Conservation (phyloP, 2,888 invertebrate genomes). For the Erannis defoliaria region DNA sequence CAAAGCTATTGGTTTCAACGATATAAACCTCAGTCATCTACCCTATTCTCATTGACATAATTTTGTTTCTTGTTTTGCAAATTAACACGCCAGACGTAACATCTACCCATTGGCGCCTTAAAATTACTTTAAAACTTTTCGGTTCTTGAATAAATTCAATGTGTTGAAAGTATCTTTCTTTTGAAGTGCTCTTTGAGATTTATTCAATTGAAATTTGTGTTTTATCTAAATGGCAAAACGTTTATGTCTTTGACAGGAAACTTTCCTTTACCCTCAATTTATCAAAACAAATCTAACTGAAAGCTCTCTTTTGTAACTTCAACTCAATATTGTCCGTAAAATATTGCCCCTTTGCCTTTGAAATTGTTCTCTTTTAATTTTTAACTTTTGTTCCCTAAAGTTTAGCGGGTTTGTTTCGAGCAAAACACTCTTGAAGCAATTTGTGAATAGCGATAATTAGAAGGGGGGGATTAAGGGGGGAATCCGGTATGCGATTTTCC, state of each 20-base stretch:
- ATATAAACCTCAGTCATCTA: too few species aligned
- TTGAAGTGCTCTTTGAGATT: slow-evolving; percentile 40
- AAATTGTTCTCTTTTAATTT: slow-evolving; percentile 31
- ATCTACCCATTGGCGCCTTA: slow-evolving; percentile 4
- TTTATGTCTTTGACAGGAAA: slow-evolving; percentile 56
- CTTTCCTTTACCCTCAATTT: slow-evolving; percentile 58
- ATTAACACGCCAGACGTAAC: not conserved
- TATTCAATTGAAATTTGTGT: slow-evolving; percentile 52
- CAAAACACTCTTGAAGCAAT: not conserved
- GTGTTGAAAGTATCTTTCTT: slow-evolving; percentile 31
- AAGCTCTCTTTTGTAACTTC: slow-evolving; percentile 48
- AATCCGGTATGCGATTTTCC: too few species aligned
- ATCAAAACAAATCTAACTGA: slow-evolving; percentile 61
- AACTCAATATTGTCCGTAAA: slow-evolving; percentile 51
- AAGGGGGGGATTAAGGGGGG: not conserved
- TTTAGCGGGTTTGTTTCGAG: slow-evolving; percentile 7
- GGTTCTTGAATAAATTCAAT: slow-evolving; percentile 32
- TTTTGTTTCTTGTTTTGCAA: not conserved
- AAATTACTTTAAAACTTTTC: slow-evolving; percentile 30
- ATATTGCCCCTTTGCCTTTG: slow-evolving; percentile 42
- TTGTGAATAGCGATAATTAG: too few species aligned
- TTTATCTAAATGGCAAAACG: slow-evolving; percentile 52
- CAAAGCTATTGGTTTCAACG: too few species aligned
- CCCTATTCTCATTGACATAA: too few species aligned
- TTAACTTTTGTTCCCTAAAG: slow-evolving; percentile 19